Evolutionary conservation across 2,113 vertebrate species (phyloP), one percentile per base, ranked within the genome.

Genomic region (Paramormyrops kingsleyae): DNA sequence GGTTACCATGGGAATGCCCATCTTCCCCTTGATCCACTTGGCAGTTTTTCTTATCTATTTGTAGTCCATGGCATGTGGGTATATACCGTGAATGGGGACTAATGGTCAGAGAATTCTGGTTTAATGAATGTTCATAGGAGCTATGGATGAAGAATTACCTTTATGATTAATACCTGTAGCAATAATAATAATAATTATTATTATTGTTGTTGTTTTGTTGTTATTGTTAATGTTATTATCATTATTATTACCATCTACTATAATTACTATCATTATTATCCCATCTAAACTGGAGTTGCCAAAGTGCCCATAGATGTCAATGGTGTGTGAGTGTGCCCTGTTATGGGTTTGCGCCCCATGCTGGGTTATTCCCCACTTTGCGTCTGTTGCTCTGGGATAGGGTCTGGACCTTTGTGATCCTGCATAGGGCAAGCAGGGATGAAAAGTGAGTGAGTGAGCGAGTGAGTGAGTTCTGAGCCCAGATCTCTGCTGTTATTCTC

Each of bases 1-100:
- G 94, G 94, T 95, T 94, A 91, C 94, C 94, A 94, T 95, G 94
- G 94, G 93, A 94, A 95, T 94, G 90, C 86, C 92, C 88, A 85
- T 93, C 91, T 93, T 90, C 52, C 53, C 49, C 87, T 91, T 88
- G 83, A 90, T 88, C 92, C 19, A 89, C 83, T 93, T 88, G 91
- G 35, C 56, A 84, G 83, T 74, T 87, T 62, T 83, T 62, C 74
- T 83, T 35, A 27, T 62, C 44, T 74, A 46, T 91, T 91, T 83
- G 83, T 88, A 49, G 47, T 21, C 21, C 31, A 53, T n/a, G 15
- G 47, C 86, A 35, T 56, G 47, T 52, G 42, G 47, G 88, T 31
- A 9, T 31, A 87, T 66, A 27, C 44, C 87, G 35, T 49, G 89
- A 10, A 44, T 91, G 35, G 91, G 91, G 24, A 53, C 85, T 87